Base-by-base conservation (phyloP, 2,888 invertebrate species). In the Tiliacea aurago region DNA sequence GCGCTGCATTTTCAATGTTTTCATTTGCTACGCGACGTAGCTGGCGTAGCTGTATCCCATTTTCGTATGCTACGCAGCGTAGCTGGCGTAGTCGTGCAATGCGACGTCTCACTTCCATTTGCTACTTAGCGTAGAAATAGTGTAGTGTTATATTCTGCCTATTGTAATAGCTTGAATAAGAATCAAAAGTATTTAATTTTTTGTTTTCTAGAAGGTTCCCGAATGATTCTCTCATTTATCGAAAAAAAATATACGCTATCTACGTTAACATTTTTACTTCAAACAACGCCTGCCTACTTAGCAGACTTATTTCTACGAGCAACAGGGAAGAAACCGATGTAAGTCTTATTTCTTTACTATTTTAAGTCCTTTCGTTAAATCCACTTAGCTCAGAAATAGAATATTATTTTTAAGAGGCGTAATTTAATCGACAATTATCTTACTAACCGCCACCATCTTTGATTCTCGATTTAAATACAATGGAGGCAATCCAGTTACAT, bases 201-300 rank as follows among this genome's bases (percentile, higher is more conserved):
- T 1, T 61, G 7, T 63, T 59, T 74, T 51, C 18, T 15, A 78
- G 77, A 43, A 15, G 51, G 33, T 18, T 37, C 64, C 0, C 18
- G 37, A 20, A 18, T 63, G 3, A 37, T 20, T 4, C 0, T 83
- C 7, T 63, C n/a, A 11, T 84, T 70, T 37, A 81, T 71, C 0
- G 37, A 49, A 5, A 69, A 47, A 2, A 66, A 64, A 37, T 70
- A 15, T 15, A 2, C 1, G 7, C 0, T 76, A 11, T 28, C 15
- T 0, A 18, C 10, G 0, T 37, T 76, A 0, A 80, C 84, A 23
- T 80, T 84, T 61, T 59, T 80, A 0, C 63, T 84, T 9, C 81
- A 81, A 76, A 80, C 55, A 7, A 11, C 20, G 13, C 84, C 81
- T 11, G 69, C 81, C 11, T 76, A 47, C 49, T 4, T 20, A 0